A percentile compares a stretch with the other conserved stretches of the same genome.
Conservation (phyloP, 2,797 vertebrate genomes). For the Mormyrops attenuatus region DNA sequence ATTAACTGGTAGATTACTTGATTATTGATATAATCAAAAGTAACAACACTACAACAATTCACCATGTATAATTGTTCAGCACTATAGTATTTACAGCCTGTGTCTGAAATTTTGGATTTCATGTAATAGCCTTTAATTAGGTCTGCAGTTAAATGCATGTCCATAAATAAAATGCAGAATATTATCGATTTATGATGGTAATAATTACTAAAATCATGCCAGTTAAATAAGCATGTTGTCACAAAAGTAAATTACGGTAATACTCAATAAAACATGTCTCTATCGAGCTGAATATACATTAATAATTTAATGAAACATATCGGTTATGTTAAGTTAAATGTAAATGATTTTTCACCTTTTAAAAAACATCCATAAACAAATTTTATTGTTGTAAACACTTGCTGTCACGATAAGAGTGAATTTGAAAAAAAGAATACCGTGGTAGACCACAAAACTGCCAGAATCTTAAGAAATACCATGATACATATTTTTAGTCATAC, state of each 20-base stretch:
- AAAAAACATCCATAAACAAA: background rate
- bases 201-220: background rate
- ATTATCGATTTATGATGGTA: background rate
- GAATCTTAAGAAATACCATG: background rate
- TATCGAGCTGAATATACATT: background rate
- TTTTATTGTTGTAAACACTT: background rate
- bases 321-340: background rate
- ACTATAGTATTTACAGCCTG: background rate
- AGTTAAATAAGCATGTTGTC: background rate
- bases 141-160: background rate
- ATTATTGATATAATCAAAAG: background rate
- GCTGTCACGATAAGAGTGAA: background rate
- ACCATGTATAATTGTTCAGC: background rate
- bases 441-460: background rate
- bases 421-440: background rate
- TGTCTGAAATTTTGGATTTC: background rate
- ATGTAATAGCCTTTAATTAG: too few species aligned
- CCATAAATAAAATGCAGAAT: background rate
- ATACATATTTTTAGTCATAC: background rate
- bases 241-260: background rate
- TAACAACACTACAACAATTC: background rate
- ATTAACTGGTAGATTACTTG: background rate
- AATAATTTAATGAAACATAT: background rate
- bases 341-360: background rate
- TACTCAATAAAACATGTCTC: background rate